Base-by-base conservation (phyloP, 2,888 invertebrate species). In the Spilarctia lutea region DNA sequence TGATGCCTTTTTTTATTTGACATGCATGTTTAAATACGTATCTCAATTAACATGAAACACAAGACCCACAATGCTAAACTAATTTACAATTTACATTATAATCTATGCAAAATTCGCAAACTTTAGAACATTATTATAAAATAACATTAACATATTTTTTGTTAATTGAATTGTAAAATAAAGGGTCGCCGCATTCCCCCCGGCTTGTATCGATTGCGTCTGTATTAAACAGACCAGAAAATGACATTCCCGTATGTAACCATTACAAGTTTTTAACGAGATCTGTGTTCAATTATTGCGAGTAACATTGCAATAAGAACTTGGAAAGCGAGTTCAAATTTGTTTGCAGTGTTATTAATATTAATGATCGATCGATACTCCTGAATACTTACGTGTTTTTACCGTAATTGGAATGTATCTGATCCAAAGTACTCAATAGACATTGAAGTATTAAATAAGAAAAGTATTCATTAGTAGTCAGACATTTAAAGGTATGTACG, bases 111-210 rank as follows among this genome's bases (percentile, higher is more conserved):
- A 65, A 39, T 66, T 72, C 18, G 27, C 48, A 65, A 65, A 48
- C 45, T 65, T 63, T 39, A 27, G 35, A 71, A 35, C 52, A 30
- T 35, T 52, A 52, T 70, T 69, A 74, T 70, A 56, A 42, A 71
- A 65, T 60, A 68, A 33, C 65, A 76, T 74, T 72, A 74, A 67
- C 74, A 77, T 75, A 52, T 33, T 73, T 77, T 77, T 77, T 75
- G 73, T 68, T 77, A 73, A 77, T 77, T 70, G 67, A 75, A 72
- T 71, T 69, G 67, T 71, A 67, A 74, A 70, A 70, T 56, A 74
- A 72, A 71, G 45, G 65, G 65, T 52, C 39, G n/a, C 33, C 16
- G 18, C 42, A 42, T 45, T 30, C 35, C 65, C 56, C 65, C 2
- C 13, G 63, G 35, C 48, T n/a, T n/a, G 48, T 63, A 45, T 71